Base-by-base conservation (phyloP, 2,797 vertebrate genomes). In the Novumbra hubbsi region DNA sequence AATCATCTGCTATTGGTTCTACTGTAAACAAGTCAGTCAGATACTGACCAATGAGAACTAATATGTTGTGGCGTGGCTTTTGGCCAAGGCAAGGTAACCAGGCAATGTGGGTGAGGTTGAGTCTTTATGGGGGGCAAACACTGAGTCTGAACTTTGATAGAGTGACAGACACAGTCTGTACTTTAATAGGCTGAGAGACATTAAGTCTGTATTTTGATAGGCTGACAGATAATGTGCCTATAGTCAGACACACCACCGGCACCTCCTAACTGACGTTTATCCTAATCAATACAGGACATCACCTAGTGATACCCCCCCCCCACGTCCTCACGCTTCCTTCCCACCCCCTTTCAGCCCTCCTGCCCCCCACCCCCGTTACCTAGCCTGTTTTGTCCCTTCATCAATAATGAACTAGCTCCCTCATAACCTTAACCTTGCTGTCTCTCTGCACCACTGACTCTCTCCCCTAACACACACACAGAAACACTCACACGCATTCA, bases 221-320 rank as follows among this genome's bases (percentile, higher is more conserved):
- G 5, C 17, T 55, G 7, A n/a, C 50, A 55, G 17, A 52, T 2
- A 50, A 4, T 52, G 17, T 5, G 49, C 17, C 49, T 55, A 4
- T 4, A 52, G 49, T 5, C 2, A 34, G 32, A 94, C 96, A n/a
- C n/a, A n/a, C n/a, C n/a, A n/a, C n/a, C n/a, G n/a, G n/a, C n/a
- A 95, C 96, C 95, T 95, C 92, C 94, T 95, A 96, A 95, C 94
- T 95, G 95, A 93, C 96, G 96, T 96, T 95, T 93, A 94, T 93
- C 94, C 97, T 97, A 98, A 98, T 98, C 96, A 96, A 98, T 97
- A 98, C 92, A 93, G 94, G 94, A 87, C 94, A 96, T 97, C 96
- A 96, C 95, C 97, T 95, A 94, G 94, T 90, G 92, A 94, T 94
- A 93, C 94, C 95, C 93, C 12, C 21, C n/a, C 92, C 94, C 95